phyloP scores from a whole-genome alignment of 2,888 invertebrate species.

The Dastarcus helophoroides region DNA sequence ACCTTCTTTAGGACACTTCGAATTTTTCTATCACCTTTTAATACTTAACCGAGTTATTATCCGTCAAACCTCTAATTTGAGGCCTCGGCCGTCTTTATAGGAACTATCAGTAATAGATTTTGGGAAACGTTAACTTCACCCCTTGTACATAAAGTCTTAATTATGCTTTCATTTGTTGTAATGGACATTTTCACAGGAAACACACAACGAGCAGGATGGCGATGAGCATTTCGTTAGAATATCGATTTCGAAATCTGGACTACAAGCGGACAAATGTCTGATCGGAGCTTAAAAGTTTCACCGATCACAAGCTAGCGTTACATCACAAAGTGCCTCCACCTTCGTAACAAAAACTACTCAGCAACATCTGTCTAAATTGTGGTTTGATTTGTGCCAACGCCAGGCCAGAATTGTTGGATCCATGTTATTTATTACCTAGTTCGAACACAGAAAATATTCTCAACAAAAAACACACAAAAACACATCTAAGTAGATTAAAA shows the following conservation, averaged over 20 bases:
- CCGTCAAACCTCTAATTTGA: conserved; percentile 81
- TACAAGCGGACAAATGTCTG: conserved; percentile 86
- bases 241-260: conserved; percentile 89
- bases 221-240: conserved; percentile 79
- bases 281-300: conserved; percentile 87
- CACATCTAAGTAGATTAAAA: background rate
- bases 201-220: conserved; percentile 86
- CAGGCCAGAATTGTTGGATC: conserved; percentile 85
- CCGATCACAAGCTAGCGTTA: conserved; percentile 84
- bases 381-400: conserved; percentile 91
- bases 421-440: conserved; percentile 18
- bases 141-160: conserved; percentile 88
- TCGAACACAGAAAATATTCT: background rate
- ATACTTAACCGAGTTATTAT: conserved; percentile 58
- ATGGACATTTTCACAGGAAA: conserved; percentile 86
- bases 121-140: conserved; percentile 69
- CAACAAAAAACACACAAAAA: conserved; percentile 5
- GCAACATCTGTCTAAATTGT: conserved; percentile 82
- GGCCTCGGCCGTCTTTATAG: conserved; percentile 85
- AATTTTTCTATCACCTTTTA: conserved; percentile 29
- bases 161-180: conserved; percentile 81
- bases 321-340: conserved; percentile 86
- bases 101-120: conserved; percentile 80
- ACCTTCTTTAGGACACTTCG: conserved; percentile 27
- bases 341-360: conserved; percentile 74